Evolutionary conservation across 64 coral and sea anemone genomes (phyloP).

Genomic region (Porites australiensis): DNA sequence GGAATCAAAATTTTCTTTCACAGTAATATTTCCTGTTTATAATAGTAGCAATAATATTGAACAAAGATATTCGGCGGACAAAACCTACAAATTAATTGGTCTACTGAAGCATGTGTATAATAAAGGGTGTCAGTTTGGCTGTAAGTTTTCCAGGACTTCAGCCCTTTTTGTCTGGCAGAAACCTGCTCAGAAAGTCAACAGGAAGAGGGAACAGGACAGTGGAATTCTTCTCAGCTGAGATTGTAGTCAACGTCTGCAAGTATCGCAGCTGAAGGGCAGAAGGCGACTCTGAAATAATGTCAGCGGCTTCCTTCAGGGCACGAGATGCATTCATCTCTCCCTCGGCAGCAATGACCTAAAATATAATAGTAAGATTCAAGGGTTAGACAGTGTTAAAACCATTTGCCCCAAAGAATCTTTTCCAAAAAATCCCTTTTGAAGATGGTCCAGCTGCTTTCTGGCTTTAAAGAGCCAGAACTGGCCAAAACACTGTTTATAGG

Average conservation of each 20-base stretch:
- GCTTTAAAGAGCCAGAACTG: no score
- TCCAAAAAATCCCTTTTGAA: no score
- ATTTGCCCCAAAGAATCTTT: no score
- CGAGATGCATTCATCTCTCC: conserved; percentile 89
- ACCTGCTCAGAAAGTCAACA: conserved; percentile 62
- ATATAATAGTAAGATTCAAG: not conserved
- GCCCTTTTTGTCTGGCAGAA: conserved; percentile 44
- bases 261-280: conserved; percentile 82
- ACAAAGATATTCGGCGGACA: no score
- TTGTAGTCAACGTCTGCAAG: conserved; percentile 77
- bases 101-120: not conserved
- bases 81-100: not conserved
- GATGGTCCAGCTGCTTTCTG: no score
- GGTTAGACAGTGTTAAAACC: not conserved
- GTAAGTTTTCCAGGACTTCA: not conserved
- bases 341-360: conserved; percentile 85
- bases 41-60: no score
- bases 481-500: no score
- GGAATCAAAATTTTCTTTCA: no score
- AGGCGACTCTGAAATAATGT: conserved; percentile 75
- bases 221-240: conserved; percentile 88
- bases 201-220: conserved; percentile 85
- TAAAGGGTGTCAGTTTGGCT: not conserved
- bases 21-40: no score
- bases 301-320: conserved; percentile 82